Base-by-base conservation (phyloP, 2,113 vertebrate species). In the Apaloderma vittatum region DNA sequence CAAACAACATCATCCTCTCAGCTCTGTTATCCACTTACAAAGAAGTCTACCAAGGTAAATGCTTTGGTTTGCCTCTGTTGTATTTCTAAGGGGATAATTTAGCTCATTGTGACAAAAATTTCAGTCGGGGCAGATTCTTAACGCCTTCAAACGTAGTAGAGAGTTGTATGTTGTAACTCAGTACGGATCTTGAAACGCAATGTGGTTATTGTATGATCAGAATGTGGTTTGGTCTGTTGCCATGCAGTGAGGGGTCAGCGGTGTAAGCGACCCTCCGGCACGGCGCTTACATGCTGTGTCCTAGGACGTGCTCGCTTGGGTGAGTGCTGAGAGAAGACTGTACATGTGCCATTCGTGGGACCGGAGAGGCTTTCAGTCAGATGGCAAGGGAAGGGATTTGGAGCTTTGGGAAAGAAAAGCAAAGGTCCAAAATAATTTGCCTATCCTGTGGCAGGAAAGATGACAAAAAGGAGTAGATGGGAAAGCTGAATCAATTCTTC, bases 201-300 rank as follows among this genome's bases (percentile, higher is more conserved):
- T 37, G 23, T 4, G 12, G 49, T 77, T 54, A 6, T 8, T 49
- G 19, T 26, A 37, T 46, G 62, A 17, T 15, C 1, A 0, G 14
- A 26, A 29, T 37, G 15, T 45, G 20, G 9, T 54, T 58, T 40
- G 58, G 40, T 77, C 26, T 15, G 15, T 11, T 62, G 0, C 66
- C 40, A 23, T 24, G 51, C 48, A 36, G 2, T 67, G 12, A 59
- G 30, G 8, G 8, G 54, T 9, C 8, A 68, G 58, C 49, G 8
- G 1, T 8, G 2, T 22, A 68, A 24, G 30, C 3, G 0, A 19
- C 15, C 21, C 59, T 62, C 0, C 1, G 73, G 27, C 63, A 5
- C 2, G 15, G 21, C 9, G 24, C 16, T 36, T 9, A 0, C 2
- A 3, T 92, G n/a, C 62, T 21, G 40, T 3, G 0, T 83, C 32